Evolutionary conservation across 37 sponge, comb jelly and placozoan genomes (phyloP), one percentile per base, ranked within the genome.

Genomic region (Agelas oroides): DNA sequence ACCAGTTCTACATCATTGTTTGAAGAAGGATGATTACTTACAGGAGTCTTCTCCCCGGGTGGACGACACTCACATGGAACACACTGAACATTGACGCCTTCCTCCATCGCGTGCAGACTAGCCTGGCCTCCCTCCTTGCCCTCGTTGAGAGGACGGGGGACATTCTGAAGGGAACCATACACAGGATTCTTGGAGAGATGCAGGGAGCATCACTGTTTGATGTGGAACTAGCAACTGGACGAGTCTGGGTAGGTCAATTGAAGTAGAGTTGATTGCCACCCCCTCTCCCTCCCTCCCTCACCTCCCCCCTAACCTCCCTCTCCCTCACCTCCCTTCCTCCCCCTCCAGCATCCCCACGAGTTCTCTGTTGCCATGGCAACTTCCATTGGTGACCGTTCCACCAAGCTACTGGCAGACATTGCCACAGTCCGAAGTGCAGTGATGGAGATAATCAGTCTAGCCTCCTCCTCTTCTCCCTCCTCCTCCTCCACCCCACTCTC

Each of bases 11-110:
- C n/a, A n/a, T n/a, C n/a, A n/a, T n/a, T n/a, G n/a, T n/a, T n/a
- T n/a, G n/a, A n/a, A n/a, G n/a, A n/a, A n/a, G n/a, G n/a, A n/a
- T n/a, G n/a, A n/a, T n/a, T n/a, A n/a, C 46, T 8, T 34, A 2
- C 46, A 79, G 80, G 60, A 38, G 77, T 30, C 77, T 95, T 27
- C 60, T 87, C 37, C 95, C 98, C 36, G 98, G 98, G 25, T 90
- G 92, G 85, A 84, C 91, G 70, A 91, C 95, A 8, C 79, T 97
- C n/a, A 90, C 91, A 6, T 97, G 98, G 98, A 94, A 71, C 67
- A 90, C 86, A 16, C 78, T 97, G 61, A 97, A 97, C 83, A 97
- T 97, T 37, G 98, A 97, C 77, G 95, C 92, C 35, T 97, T 83
- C 86, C 80, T 95, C 28, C 91, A 97, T 81, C 70, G 55, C 15